Conservation (phyloP, 2,888 invertebrate species). For the Corbicula japonica region DNA sequence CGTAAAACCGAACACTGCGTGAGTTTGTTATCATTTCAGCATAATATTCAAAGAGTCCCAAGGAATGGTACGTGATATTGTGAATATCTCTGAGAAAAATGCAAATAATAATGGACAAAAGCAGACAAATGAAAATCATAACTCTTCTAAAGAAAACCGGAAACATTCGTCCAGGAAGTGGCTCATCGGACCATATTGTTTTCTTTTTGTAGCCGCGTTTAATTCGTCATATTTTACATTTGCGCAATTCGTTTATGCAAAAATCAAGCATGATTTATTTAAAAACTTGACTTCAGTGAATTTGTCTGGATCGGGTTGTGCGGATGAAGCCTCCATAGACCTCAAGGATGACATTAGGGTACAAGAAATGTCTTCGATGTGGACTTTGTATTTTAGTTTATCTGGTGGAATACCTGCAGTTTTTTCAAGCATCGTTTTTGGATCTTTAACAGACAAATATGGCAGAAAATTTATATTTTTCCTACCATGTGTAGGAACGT, state of each 20-base stretch:
- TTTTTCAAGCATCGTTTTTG: conserved; percentile 55
- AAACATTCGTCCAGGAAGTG: no score
- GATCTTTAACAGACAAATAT: conserved; percentile 62
- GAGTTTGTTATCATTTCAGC: no score
- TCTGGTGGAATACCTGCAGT: conserved; percentile 50
- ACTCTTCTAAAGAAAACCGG: no score
- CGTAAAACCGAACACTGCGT: no score
- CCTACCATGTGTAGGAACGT: conserved; percentile 52
- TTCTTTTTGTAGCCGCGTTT: conserved; percentile 47
- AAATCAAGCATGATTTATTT: conserved; percentile 45
- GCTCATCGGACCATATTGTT: conserved; percentile 28
- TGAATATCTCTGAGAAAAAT: no score
- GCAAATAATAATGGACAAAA: no score
- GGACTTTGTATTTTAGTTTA: conserved; percentile 57
- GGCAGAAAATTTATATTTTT: conserved; percentile 65
- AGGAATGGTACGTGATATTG: no score
- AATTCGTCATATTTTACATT: conserved; percentile 35
- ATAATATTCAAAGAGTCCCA: no score
- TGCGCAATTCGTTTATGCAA: conserved; percentile 50
- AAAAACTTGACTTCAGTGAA: conserved; percentile 28
- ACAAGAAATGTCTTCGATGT: conserved; percentile 56
- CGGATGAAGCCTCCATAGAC: conserved; percentile 22
- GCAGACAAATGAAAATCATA: no score
- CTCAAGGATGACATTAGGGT: conserved; percentile 42
- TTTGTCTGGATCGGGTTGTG: conserved; percentile 35